Evolutionary conservation across 2,797 vertebrate genomes (phyloP), one percentile per base, ranked within the genome.

Genomic region (Mormyrus hasselquistii): DNA sequence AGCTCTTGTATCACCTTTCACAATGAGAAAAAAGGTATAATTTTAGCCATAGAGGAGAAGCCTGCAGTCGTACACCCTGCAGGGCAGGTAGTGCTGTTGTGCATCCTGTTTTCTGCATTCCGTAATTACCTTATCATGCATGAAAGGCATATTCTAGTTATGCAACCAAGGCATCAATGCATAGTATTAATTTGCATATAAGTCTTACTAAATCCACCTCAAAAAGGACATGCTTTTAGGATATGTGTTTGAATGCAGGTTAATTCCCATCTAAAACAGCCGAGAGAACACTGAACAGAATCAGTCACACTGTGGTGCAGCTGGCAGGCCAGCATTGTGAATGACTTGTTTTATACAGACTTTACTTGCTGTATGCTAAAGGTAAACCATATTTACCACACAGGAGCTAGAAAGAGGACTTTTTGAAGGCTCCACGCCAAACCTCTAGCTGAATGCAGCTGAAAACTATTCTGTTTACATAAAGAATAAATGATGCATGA

Each of bases 181-280:
- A 57, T 8, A 29, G 25, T 41, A 86, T 86, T 86, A 12, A 86
- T 59, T 57, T 86, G 49, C 85, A 86, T 86, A 55, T 86, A 55
- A 86, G 29, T 86, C 85, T 86, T 38, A 57, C 50, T 57, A 86
- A 86, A 86, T 86, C 29, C 52, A 57, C 85, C 85, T 16, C 12
- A 57, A 41, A 57, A 86, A 38, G 85, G 85, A 86, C 25, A 55
- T 86, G 85, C 34, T 29, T 86, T 86, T 59, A 86, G 29, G 29
- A 38, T 57, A 52, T 59, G 57, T 25, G 12, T 87, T 87, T 14
- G 19, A 65, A 62, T 38, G 57, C 53, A 47, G 86, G 38, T 34
- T 87, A 65, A 65, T 65, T 62, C 57, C 57, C 38, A 87, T 44
- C 53, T 44, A 14, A 47, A 62, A 44, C 25, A 52, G 10, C 22